Evolutionary conservation across 1,140 invertebrate species (phyloP).

Genomic region (Macrosteles quadrilineatus): DNA sequence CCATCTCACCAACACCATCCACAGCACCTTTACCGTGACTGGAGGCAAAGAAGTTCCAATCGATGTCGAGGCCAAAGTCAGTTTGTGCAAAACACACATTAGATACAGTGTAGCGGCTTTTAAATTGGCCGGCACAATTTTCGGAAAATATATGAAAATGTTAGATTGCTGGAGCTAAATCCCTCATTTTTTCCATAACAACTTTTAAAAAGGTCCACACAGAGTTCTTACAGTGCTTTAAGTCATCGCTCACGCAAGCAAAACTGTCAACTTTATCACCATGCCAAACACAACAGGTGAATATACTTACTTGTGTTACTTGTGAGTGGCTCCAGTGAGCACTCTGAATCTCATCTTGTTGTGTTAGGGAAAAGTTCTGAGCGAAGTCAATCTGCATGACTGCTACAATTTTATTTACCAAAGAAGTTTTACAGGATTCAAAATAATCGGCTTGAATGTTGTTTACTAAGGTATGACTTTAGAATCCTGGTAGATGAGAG

Average conservation of each 20-base stretch:
- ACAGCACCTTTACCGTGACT: slow-evolving; percentile 46
- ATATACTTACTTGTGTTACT: slow-evolving; percentile 41
- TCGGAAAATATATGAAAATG: slow-evolving; percentile 46
- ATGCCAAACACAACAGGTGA: slow-evolving; percentile 39
- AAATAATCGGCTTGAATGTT: no score
- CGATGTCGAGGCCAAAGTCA: slow-evolving; percentile 43
- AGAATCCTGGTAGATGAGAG: no score
- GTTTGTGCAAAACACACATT: slow-evolving; percentile 44
- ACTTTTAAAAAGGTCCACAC: slow-evolving; percentile 30
- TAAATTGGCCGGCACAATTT: slow-evolving; percentile 39
- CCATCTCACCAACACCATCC: slow-evolving; percentile 44
- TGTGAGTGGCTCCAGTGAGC: slow-evolving; percentile 41
- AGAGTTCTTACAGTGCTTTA: slow-evolving; percentile 31
- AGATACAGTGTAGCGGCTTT: slow-evolving; percentile 46
- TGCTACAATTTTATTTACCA: neutral
- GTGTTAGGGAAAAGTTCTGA: slow-evolving; percentile 41
- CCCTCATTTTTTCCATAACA: slow-evolving; percentile 18
- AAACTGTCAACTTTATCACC: slow-evolving; percentile 21
- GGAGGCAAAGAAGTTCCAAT: slow-evolving; percentile 47
- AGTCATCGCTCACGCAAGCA: slow-evolving; percentile 13
- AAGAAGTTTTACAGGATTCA: no score
- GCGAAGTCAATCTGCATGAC: slow-evolving; percentile 9
- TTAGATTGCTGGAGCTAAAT: neutral
- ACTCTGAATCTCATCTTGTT: slow-evolving; percentile 42
- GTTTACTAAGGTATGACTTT: no score